Evolutionary conservation across 2,113 vertebrate species (phyloP).

Genomic region (Ochotona princeps): DNA sequence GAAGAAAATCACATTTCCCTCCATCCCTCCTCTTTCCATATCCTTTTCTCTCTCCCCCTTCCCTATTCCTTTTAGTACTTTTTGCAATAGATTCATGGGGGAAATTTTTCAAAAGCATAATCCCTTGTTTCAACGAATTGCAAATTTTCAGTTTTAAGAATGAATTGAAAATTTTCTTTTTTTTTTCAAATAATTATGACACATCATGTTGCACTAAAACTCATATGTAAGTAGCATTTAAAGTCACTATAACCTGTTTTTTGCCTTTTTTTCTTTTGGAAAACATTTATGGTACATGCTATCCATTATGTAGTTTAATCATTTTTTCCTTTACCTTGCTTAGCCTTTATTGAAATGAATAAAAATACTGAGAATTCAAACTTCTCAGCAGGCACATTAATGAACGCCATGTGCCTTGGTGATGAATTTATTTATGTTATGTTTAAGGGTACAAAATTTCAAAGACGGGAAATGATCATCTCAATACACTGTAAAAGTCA

Average conservation of each 20-base stretch:
- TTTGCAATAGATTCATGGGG: neutral
- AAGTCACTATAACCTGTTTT: neutral
- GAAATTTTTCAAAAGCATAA: neutral
- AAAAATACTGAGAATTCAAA: conserved; percentile 46
- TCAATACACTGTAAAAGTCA: neutral
- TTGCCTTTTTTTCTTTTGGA: neutral
- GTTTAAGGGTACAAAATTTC: conserved; percentile 1
- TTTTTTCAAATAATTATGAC: neutral
- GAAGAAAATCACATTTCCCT: too few species aligned
- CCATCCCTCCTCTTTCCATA: too few species aligned
- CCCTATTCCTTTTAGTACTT: too few species aligned
- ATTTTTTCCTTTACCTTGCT: conserved; percentile 5
- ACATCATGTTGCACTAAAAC: neutral
- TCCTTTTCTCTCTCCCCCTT: too few species aligned
- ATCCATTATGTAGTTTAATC: neutral
- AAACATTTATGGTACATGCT: neutral
- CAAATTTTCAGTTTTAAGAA: neutral
- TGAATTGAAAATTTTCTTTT: conserved; percentile 11
- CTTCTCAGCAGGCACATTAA: neutral
- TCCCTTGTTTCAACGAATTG: neutral
- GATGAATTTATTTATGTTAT: neutral
- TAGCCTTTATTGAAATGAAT: neutral
- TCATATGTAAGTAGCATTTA: neutral
- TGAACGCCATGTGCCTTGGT: neutral
- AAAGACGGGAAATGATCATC: neutral